Conservation (phyloP, 2,113 vertebrate species). For the Mus musculus region DNA sequence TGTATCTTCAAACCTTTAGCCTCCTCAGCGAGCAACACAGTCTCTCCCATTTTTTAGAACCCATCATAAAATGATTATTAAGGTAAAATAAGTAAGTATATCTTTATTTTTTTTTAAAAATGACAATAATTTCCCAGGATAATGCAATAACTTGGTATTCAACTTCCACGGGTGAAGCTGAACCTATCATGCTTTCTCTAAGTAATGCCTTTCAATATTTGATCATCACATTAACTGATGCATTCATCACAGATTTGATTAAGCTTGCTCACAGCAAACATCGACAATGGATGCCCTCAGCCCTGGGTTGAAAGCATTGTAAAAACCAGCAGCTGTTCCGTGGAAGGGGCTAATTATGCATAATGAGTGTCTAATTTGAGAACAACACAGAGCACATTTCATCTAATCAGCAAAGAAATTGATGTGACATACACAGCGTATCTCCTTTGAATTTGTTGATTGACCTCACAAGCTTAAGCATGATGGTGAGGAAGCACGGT, state of each 20-base stretch:
- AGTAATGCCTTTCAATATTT: conserved; percentile 53
- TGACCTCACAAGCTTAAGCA: conserved; percentile 35
- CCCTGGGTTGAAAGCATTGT: conserved; percentile 53
- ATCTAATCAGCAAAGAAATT: conserved; percentile 70
- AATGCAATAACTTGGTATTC: neutral
- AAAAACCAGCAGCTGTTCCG: conserved; percentile 74
- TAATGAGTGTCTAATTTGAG: conserved; percentile 68
- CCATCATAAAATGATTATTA: conserved; percentile 5
- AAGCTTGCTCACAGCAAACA: conserved; percentile 33
- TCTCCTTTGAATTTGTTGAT: conserved; percentile 44
- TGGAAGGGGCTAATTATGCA: conserved; percentile 56
- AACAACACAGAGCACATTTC: conserved; percentile 59
- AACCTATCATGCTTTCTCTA: neutral
- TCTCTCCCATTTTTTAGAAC: neutral
- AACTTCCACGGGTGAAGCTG: conserved; percentile 3
- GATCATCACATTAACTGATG: conserved; percentile 22
- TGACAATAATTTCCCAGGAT: neutral
- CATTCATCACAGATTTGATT: conserved; percentile 47
- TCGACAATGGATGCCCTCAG: neutral
- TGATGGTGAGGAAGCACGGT: neutral
- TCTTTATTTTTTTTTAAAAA: conserved; percentile 20
- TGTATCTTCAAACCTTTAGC: neutral
- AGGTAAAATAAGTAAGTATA: neutral
- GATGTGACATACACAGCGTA: conserved; percentile 36
- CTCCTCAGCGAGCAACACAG: neutral